Base-by-base conservation (phyloP, 1,140 invertebrate species). In the Drosophila lowei region DNA sequence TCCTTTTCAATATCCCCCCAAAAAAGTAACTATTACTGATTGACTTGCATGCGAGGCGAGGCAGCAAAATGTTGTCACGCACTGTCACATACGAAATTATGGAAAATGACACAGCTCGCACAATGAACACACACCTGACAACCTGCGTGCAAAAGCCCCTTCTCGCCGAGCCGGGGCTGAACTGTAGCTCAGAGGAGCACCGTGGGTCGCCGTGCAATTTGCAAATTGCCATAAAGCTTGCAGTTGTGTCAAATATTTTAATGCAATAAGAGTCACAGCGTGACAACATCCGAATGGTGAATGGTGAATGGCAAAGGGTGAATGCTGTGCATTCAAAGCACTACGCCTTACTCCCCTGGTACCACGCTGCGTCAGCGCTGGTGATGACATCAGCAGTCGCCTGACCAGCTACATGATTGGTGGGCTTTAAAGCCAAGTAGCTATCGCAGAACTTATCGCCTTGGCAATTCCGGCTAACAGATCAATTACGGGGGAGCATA, bases 221-320 rank as follows among this genome's bases (percentile, higher is more conserved):
- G 72, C 72, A 72, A 84, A 84, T 84, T 71, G 76, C 56, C 58
- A 66, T 56, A 70, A 64, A 75, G 57, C 74, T 71, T 53, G 61
- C 71, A 57, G 76, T 79, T 63, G 66, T 79, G 60, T 65, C 71
- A 84, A 74, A 77, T 76, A 72, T 79, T 85, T 76, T 79, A 85
- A 85, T 85, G 83, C 70, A 72, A 84, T 76, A 79, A 84, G 56
- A 62, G 38, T 71, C 53, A 38, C 77, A 58, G 66, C 58, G 57
- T 41, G 64, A 60, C 55, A 66, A 60, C 49, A 55, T 30, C 7
- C 43, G 34, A 30, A 41, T 63, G 23, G 4, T 25, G 23, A 41
- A 44, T 53, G 16, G 18, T 43, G 30, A 63, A 60, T 58, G 44
- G 15, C 43, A 21, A 21, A 41, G 9, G 30, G 15, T 18, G 16